Evolutionary conservation across 92 coral and sea anemone genomes (phyloP), one percentile per base, ranked within the genome.

Genomic region (Phymanthus crucifer): DNA sequence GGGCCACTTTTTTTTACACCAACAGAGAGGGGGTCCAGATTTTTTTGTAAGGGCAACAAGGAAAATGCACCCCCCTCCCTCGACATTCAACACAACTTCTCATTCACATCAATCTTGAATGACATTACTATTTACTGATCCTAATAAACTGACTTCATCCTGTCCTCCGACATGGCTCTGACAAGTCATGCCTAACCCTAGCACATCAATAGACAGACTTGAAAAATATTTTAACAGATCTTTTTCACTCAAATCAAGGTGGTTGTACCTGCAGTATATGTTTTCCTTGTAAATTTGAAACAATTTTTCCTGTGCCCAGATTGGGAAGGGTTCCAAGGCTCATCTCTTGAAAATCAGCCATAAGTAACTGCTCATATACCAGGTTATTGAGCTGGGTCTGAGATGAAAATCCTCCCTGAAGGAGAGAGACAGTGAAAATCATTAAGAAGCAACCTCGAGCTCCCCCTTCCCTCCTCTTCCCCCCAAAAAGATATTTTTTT

Each of bases 281-380:
- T 66, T 83, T 52, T n/a, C 95, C 93, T 54, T 86, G 88, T 17
- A 90, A 47, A 71, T 78, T 81, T 24, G 76, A 83, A 52, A 83
- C 74, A 17, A 83, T 78, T n/a, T 77, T 32, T 75, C 86, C 87
- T 29, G 87, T 74, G n/a, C 84, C 71, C 7, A 74, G 75, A 16
- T 72, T 76, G 66, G 98, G 95, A 32, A 95, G 74, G 68, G 89
- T 33, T 23, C 87, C 77, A 27, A 47, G 74, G n/a, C 95, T 89
- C 72, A 90, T 90, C 82, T 92, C 93, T 50, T 90, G 85, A 79
- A 95, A 83, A 38, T 95, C 97, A 46, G 97, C 92, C 90, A 90
- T 69, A 64, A 95, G 36, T 87, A 97, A 88, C 81, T 95, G 98
- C 85, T 90, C 93, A 75, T 83, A 90, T 11, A 92, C 95, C 18